Base-by-base conservation (phyloP, 2,797 vertebrate species). In the Bufotes viridis region DNA sequence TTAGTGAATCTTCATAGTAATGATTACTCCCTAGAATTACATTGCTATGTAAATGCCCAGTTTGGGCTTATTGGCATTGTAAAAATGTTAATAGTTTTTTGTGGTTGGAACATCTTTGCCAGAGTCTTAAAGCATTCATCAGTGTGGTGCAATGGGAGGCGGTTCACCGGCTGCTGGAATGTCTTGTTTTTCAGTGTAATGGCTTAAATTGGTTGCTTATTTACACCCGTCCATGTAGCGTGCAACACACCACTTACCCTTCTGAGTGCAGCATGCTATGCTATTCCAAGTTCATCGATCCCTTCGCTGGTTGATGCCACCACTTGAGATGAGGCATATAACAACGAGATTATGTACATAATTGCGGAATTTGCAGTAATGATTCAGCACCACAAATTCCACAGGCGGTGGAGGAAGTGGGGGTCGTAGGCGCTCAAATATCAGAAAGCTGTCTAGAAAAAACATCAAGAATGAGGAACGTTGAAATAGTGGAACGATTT, bases 31-130 rank as follows among this genome's bases (percentile, higher is more conserved):
- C 34, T 60, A n/a, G 78, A 58, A 34, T 86, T n/a, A 34, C 84
- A 70, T 87, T 76, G 78, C 78, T 82, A 63, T 81, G 67, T 26
- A 74, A 87, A 81, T 81, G 67, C 78, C 65, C 67, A 20, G 29
- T 67, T 76, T 78, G 67, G 72, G 70, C 70, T 76, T 12, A 5
- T 67, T 67, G 58, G 70, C 69, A 82, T 87, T 58, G 65, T 87
- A 82, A 82, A 82, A 82, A 87, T 82, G 81, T 78, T 76, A 83
- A 82, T 78, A 53, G 70, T 55, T 78, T 78, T 87, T 49, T 84
- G 87, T 24, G 87, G 70, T 83, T 3, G 61, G 18, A 78, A 1
- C 14, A 3, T 49, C 74, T 14, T 60, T 78, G 87, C 81, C 81
- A 58, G 29, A 69, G 74, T 84, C 74, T 69, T 83, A 42, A 84